These are phyloP conservation scores for Caenorhabditis zanzibari DNA, from an alignment of 2,888 invertebrate genomes.

Conservation along the genomic window DNA sequence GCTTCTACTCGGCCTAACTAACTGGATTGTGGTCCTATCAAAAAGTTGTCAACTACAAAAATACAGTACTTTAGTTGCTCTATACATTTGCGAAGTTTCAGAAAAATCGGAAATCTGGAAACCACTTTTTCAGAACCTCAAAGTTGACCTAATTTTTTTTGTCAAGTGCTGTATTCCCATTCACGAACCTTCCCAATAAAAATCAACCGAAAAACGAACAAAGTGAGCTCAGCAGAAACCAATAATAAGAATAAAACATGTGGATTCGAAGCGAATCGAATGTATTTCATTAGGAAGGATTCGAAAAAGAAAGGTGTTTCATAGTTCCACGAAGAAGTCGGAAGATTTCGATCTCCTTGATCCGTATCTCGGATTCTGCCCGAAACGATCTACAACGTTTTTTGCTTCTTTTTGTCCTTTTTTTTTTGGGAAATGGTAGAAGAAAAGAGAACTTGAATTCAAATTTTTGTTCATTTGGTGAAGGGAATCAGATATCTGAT, in stretches of 20 bases:
- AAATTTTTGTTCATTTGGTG: background rate
- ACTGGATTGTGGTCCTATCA: no score
- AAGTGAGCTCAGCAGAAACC: slow-evolving; percentile 16
- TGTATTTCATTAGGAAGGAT: slow-evolving; percentile 38
- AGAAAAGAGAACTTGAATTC: background rate
- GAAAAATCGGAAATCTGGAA: no score
- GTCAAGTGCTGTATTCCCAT: no score
- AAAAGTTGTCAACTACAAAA: no score
- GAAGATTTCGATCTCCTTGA: background rate
- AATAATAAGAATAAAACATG: slow-evolving; percentile 35
- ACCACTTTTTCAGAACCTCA: background rate
- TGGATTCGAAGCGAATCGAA: slow-evolving; percentile 48
- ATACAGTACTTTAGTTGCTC: no score
- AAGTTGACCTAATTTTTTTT: no score
- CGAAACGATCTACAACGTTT: slow-evolving; percentile 30
- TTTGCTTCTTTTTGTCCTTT: slow-evolving; percentile 6
- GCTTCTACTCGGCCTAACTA: no score
- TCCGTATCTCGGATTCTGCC: background rate
- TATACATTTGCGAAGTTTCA: no score
- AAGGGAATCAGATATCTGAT: background rate
- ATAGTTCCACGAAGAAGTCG: background rate
- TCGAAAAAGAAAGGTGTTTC: slow-evolving; percentile 1
- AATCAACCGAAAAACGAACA: slow-evolving; percentile 26
- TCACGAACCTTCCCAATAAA: slow-evolving; percentile 36
- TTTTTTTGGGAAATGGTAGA: background rate